phyloP scores from a whole-genome alignment of 1,140 invertebrate genomes.

The Zophobas morio region DNA sequence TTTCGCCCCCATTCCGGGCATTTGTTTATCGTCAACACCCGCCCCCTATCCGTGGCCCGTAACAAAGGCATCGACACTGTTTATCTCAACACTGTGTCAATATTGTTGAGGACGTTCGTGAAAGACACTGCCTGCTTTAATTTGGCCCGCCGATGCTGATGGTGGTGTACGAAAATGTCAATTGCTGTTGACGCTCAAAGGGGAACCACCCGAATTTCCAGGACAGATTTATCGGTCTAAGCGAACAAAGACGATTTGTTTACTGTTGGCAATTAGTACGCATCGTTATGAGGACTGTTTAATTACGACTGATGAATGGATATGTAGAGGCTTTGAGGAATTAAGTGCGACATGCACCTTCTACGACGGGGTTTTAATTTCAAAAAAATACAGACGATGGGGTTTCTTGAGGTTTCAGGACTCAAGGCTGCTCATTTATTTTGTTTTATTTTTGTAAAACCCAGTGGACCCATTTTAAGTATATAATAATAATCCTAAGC shows the following conservation, averaged over 20 bases:
- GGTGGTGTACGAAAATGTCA: slow-evolving; percentile 18
- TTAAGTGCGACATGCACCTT: too few species aligned
- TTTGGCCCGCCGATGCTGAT: slow-evolving; percentile 9
- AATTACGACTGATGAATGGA: background rate
- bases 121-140: slow-evolving; percentile 30
- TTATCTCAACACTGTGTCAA: slow-evolving; percentile 38
- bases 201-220: background rate
- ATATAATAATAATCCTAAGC: too few species aligned
- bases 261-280: slow-evolving; percentile 10
- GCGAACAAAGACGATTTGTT: slow-evolving; percentile 28
- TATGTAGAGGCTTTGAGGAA: too few species aligned
- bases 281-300: background rate
- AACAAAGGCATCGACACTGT: slow-evolving; percentile 41
- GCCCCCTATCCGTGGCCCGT: slow-evolving; percentile 14
- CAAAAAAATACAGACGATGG: too few species aligned
- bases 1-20: slow-evolving; percentile 21
- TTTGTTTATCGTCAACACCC: slow-evolving; percentile 31
- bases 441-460: too few species aligned
- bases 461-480: too few species aligned
- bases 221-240: background rate
- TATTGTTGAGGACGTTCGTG: slow-evolving; percentile 30
- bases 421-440: too few species aligned
- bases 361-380: too few species aligned
- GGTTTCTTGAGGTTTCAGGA: too few species aligned
- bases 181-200: background rate